Evolutionary conservation across 2,113 vertebrate species (phyloP), one percentile per base, ranked within the genome.

Genomic region (Oxygymnocypris stewartii): DNA sequence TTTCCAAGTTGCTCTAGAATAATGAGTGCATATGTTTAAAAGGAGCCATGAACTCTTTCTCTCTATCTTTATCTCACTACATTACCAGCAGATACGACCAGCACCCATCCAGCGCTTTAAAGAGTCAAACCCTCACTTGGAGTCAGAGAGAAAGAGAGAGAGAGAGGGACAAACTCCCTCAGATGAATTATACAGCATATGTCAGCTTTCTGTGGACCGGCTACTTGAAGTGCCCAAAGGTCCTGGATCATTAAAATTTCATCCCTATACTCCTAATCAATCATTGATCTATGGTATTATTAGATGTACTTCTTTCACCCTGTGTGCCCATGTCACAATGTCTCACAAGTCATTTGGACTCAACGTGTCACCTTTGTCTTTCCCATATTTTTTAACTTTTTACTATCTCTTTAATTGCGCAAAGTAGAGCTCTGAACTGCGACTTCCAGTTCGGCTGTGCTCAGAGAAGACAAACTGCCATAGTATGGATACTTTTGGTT

Each of bases 161-260:
- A 40, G 40, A 42, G 47, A 47, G 73, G 42, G 57, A 65, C 73
- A 84, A 28, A 84, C 79, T 79, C 49, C n/a, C 57, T 88, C 83
- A 84, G 85, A 90, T 88, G 49, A 90, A 90, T 88, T 87, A 88
- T 90, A 85, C 42, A 85, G 85, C 74, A 85, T 85, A 75, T 79
- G 81, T 88, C 84, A 84, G 85, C 67, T 82, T 69, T 88, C 67
- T 84, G 51, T 84, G 71, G 80, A 71, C 86, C 0, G 86, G 84
- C 84, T 84, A 86, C 71, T 84, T 86, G 80, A 67, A 88, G 87
- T 35, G 63, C 49, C 81, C 81, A 87, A 87, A 86, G 86, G 84
- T 87, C 84, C 75, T 77, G 82, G 40, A 44, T 42, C 44, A 84
- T 89, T 88, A 84, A 86, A 86, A 80, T 84, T 89, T 85, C 57